Evolutionary conservation across 1,140 invertebrate genomes (phyloP).

Genomic region (Drosophila bocki): DNA sequence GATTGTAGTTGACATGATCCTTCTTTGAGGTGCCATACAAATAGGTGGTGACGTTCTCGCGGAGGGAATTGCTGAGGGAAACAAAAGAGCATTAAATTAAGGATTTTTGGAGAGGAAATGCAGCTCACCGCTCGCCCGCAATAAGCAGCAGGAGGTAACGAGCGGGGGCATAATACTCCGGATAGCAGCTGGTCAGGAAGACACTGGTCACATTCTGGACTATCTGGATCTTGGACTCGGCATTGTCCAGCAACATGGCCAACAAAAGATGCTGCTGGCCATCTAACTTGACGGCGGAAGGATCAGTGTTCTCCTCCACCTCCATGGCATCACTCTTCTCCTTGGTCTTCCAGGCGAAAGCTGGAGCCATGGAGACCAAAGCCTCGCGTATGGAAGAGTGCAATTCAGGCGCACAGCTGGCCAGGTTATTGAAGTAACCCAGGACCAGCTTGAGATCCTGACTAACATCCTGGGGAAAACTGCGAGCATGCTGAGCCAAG

Average conservation of each 20-base stretch:
- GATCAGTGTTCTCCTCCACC: slow-evolving; percentile 39
- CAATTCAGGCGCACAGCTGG: slow-evolving; percentile 86
- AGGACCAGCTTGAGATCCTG: slow-evolving; percentile 85
- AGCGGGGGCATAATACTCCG: slow-evolving; percentile 91
- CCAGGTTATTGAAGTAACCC: slow-evolving; percentile 86
- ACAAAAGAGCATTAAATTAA: neutral
- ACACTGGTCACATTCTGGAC: slow-evolving; percentile 93
- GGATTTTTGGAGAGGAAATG: neutral
- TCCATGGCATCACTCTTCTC: slow-evolving; percentile 72
- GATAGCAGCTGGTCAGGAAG: slow-evolving; percentile 93
- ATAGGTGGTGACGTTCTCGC: slow-evolving; percentile 78
- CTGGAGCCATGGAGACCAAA: slow-evolving; percentile 89
- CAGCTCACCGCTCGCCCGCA: slow-evolving; percentile 91
- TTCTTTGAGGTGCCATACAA: slow-evolving; percentile 83
- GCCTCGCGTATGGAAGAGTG: slow-evolving; percentile 90
- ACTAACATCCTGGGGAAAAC: slow-evolving; percentile 89
- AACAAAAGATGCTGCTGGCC: slow-evolving; percentile 86
- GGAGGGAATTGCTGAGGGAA: slow-evolving; percentile 69
- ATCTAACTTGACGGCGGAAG: slow-evolving; percentile 85
- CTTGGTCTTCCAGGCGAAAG: slow-evolving; percentile 87
- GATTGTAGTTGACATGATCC: slow-evolving; percentile 80
- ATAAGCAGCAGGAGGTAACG: slow-evolving; percentile 94
- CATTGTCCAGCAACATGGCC: slow-evolving; percentile 86
- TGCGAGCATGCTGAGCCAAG: slow-evolving; percentile 86
- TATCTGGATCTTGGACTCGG: slow-evolving; percentile 89